A percentile compares a stretch with the other conserved stretches of the same genome.
Conservation (phyloP, 2,888 invertebrate genomes). For the Platycheirus rosarum region DNA sequence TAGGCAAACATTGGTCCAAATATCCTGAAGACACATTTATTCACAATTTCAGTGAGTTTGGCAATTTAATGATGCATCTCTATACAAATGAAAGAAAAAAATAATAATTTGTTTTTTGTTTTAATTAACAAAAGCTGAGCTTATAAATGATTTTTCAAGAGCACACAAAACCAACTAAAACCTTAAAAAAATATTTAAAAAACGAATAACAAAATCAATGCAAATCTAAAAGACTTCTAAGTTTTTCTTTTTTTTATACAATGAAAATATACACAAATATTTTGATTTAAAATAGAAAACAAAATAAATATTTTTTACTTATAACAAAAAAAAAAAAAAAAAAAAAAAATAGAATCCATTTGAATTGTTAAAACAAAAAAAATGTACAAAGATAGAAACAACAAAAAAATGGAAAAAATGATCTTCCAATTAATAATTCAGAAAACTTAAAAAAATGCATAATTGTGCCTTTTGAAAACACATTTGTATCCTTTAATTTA, state of each 20-base stretch:
- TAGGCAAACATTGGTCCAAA: constrained; percentile 53
- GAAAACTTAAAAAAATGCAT: constrained; percentile 39
- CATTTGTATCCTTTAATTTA: constrained; percentile 45
- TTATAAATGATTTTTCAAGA: constrained; percentile 61
- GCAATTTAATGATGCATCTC: constrained; percentile 52
- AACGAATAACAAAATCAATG: constrained; percentile 61
- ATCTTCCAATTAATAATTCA: constrained; percentile 60
- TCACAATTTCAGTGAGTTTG: constrained; percentile 73
- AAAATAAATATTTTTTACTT: constrained; percentile 45
- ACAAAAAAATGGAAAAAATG: constrained; percentile 30
- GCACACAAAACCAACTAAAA: constrained; percentile 46
- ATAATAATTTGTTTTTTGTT: neutral
- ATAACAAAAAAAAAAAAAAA: neutral
- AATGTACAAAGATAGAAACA: constrained; percentile 63
- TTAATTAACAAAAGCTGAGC: constrained; percentile 17
- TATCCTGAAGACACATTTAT: constrained; percentile 74
- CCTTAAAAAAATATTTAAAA: constrained; percentile 20
- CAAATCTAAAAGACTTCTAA: constrained; percentile 67
- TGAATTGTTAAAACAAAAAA: constrained; percentile 34
- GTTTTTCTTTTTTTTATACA: constrained; percentile 50
- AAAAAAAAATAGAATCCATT: constrained; percentile 34
- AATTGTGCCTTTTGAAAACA: constrained; percentile 73
- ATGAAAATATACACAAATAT: constrained; percentile 47
- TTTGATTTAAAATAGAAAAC: constrained; percentile 66
- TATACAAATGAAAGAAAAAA: constrained; percentile 9